Base-by-base conservation (phyloP, 1,140 invertebrate genomes). In the Holotrichia oblita region DNA sequence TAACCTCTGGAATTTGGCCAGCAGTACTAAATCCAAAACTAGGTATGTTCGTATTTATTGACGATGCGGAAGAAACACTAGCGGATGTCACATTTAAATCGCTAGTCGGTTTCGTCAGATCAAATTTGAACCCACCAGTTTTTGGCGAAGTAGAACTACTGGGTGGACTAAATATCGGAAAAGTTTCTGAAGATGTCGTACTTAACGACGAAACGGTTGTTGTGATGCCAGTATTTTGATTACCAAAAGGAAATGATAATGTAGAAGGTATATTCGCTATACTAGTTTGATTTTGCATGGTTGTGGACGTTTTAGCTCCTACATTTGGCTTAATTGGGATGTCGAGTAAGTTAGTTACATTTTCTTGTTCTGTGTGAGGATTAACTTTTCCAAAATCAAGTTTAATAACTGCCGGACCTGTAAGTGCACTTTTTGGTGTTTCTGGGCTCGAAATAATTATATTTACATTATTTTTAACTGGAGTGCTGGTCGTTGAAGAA, bases 101-200 rank as follows among this genome's bases (percentile, higher is more conserved):
- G 22, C 22, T 69, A 69, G 61, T 20, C 8, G 61, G 24, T 76
- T 55, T 59, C 24, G 6, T 34, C 24, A 76, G 20, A 76, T 76
- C 75, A 40, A 76, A 76, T 76, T 76, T 76, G n/a, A 76, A 76
- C 9, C 75, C 75, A 8, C 75, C 75, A 22, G 41, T 24, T 55
- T 55, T 76, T 12, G 41, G 20, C 12, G 75, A 34, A n/a, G n/a
- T 8, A 42, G 20, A 20, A 42, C 2, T 42, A 74, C 3, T 40
- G 41, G 22, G 1, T 41, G 20, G 0, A 27, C 22, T 27, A 9
- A 22, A 14, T 7, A 27, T 48, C 44, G 44, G n/a, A 48, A 17
- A 48, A 14, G n/a, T 9, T 69, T 69, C 9, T 20, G 61, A 34
- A 14, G 61, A 42, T 7, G 34, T 10, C 34, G 40, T 24, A 1